These are phyloP conservation scores for Rhabdomys dilectus DNA, from an alignment of 2,113 vertebrate genomes.

Conservation along the genomic window DNA sequence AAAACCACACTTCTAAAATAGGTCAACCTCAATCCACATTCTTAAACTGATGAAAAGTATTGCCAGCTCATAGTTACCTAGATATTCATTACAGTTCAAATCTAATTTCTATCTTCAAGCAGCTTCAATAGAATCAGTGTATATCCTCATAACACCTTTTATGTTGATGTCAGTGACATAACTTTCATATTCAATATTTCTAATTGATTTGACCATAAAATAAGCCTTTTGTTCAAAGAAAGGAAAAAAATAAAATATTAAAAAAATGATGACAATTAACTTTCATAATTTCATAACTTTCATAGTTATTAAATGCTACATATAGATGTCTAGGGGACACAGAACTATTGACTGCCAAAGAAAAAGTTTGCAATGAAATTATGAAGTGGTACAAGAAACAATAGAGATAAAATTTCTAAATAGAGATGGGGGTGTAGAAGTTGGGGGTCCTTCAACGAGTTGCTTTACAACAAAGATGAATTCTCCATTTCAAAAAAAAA, in stretches of 20 bases:
- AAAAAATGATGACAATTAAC: slow-evolving; percentile 45
- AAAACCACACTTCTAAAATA: slow-evolving; percentile 19
- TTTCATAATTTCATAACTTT: too few relatives aligned
- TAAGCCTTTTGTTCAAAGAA: slow-evolving; percentile 71
- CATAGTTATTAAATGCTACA: too few relatives aligned
- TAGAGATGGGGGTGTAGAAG: neutral
- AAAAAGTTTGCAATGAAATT: neutral
- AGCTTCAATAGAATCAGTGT: slow-evolving; percentile 57
- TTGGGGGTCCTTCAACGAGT: neutral
- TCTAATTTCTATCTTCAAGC: slow-evolving; percentile 42
- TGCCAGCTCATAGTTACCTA: slow-evolving; percentile 12
- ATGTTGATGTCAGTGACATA: slow-evolving; percentile 56
- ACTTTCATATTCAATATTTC: slow-evolving; percentile 60
- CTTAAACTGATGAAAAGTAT: slow-evolving; percentile 54
- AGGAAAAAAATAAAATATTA: neutral
- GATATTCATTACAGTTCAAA: slow-evolving; percentile 71
- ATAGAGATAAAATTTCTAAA: neutral
- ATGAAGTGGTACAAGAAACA: neutral
- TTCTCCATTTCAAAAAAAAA: slow-evolving; percentile 15
- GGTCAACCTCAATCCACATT: slow-evolving; percentile 9
- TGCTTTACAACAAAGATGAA: neutral
- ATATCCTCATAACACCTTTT: slow-evolving; percentile 65
- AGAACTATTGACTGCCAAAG: slow-evolving; percentile 25
- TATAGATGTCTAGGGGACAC: neutral
- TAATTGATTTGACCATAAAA: slow-evolving; percentile 77